Conservation (phyloP, 2,113 vertebrate species). For the Grus americana region DNA sequence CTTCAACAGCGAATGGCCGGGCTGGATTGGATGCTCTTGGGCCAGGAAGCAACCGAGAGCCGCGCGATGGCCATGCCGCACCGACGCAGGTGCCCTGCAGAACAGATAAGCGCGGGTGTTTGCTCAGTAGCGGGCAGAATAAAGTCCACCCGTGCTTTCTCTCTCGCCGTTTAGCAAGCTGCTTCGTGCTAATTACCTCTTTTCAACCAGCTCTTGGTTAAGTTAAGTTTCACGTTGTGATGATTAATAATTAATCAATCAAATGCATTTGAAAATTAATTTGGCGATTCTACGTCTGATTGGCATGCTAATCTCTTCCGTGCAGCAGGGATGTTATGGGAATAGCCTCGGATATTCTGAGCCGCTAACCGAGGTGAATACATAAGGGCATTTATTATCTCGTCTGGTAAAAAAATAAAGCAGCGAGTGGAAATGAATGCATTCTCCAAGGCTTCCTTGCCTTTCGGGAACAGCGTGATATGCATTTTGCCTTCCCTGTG, state of each 20-base stretch:
- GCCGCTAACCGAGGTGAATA: constrained; percentile 10
- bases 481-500: constrained; percentile 11
- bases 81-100: background rate
- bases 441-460: background rate
- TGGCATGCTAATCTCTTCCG: background rate
- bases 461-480: background rate
- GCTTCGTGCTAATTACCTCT: background rate
- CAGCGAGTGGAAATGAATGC: background rate
- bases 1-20: background rate
- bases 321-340: background rate
- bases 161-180: background rate
- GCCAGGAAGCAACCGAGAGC: background rate
- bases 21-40: background rate
- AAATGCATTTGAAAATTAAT: constrained; percentile 50
- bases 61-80: fast-evolving
- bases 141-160: background rate
- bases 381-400: background rate
- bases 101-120: background rate
- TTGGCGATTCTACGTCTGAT: background rate
- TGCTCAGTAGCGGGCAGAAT: background rate
- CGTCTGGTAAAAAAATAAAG: background rate
- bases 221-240: background rate
- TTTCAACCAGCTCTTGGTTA: background rate
- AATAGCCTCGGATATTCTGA: constrained; percentile 5
- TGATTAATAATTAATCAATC: constrained; percentile 53